Conservation (phyloP, 2,113 vertebrate species). For the Mionectes macconnelli region DNA sequence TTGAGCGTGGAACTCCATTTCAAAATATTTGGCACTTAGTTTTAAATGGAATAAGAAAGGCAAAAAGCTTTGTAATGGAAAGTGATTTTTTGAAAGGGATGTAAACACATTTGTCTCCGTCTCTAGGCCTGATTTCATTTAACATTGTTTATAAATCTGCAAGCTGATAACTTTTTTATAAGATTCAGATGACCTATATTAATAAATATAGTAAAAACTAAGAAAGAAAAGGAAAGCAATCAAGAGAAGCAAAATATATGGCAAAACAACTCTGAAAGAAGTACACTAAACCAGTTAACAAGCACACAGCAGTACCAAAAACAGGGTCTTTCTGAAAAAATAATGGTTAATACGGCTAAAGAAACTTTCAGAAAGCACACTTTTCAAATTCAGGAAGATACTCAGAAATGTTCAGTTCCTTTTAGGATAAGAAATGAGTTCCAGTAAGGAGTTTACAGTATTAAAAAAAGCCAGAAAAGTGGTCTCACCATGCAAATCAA, state of each 20-base stretch:
- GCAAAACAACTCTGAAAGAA: background rate
- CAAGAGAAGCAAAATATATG: background rate
- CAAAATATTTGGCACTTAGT: background rate
- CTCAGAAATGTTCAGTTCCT: background rate
- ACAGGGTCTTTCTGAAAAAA: background rate
- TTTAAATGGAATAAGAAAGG: background rate
- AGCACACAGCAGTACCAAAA: background rate
- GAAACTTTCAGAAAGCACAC: background rate
- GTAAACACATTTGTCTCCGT: background rate
- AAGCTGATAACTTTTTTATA: background rate
- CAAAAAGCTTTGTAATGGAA: background rate
- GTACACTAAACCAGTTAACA: background rate
- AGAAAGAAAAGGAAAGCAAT: background rate
- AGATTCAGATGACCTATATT: background rate
- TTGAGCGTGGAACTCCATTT: background rate
- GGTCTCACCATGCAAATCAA: background rate
- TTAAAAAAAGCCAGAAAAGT: background rate
- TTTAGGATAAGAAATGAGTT: background rate
- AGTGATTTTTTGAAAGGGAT: background rate
- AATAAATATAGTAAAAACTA: background rate
- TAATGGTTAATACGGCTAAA: background rate
- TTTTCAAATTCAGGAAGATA: background rate
- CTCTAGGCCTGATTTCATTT: slow-evolving; percentile 2
- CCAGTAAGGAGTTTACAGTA: background rate
- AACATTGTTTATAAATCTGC: background rate